Conservation (phyloP, 1,140 invertebrate species). For the Musca vetustissima region DNA sequence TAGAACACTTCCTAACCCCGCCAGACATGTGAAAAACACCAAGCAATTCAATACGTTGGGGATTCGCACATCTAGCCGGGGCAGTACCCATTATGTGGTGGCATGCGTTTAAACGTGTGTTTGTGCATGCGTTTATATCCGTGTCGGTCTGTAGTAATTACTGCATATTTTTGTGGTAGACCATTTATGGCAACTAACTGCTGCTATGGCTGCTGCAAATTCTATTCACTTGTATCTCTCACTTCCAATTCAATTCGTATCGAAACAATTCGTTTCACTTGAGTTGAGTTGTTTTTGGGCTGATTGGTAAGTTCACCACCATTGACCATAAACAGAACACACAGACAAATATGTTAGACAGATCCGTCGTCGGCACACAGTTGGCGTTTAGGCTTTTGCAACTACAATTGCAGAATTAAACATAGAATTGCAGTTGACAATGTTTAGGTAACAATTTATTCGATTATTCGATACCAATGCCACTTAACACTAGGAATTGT, state of each 20-base stretch:
- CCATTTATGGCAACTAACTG: slow-evolving; percentile 11
- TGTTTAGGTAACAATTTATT: slow-evolving; percentile 4
- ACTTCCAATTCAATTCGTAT: not conserved
- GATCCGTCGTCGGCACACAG: not conserved
- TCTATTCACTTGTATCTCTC: not conserved
- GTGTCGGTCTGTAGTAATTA: slow-evolving; percentile 3
- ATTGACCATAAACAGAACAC: slow-evolving; percentile 14
- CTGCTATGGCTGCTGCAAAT: not conserved
- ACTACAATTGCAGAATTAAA: not conserved
- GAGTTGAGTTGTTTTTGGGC: not conserved
- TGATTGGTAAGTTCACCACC: slow-evolving; percentile 15
- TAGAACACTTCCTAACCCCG: no score
- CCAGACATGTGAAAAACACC: no score
- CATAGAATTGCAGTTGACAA: not conserved
- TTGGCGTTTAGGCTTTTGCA: not conserved
- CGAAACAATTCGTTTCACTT: not conserved
- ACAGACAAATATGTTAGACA: not conserved
- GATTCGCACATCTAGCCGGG: no score
- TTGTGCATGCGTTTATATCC: no score
- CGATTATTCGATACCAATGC: not conserved
- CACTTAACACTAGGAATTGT: not conserved
- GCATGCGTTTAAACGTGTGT: no score
- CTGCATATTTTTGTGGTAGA: slow-evolving; percentile 10
- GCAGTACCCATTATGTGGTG: no score
- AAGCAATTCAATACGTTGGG: no score